phyloP scores from a whole-genome alignment of 2,113 vertebrate species.

The Heterotilapia buettikoferi region DNA sequence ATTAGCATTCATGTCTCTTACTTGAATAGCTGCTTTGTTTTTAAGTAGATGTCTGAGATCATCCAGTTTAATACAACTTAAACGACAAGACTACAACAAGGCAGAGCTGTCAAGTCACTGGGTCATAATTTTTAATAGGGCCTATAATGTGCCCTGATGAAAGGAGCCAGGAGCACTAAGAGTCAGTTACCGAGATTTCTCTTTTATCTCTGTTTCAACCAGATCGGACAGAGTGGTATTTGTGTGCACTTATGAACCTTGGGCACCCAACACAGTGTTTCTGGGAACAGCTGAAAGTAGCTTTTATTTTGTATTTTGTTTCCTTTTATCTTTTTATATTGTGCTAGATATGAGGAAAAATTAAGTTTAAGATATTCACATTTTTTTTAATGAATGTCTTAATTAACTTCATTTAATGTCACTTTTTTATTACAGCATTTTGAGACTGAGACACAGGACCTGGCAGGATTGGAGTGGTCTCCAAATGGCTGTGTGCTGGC shows the following conservation, averaged over 20 bases:
- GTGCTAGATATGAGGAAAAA: not conserved
- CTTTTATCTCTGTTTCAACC: not conserved
- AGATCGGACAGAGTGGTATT: not conserved
- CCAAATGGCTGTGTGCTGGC: conserved; percentile 93
- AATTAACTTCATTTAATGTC: not conserved
- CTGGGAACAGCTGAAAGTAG: not conserved
- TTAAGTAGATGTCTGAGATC: not conserved
- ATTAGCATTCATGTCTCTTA: not conserved
- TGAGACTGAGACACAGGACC: conserved; percentile 90
- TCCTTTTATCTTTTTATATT: not conserved
- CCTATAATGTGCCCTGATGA: not conserved
- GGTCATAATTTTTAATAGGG: not conserved
- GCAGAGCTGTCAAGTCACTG: not conserved
- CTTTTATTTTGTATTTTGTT: not conserved
- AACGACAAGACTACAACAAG: not conserved
- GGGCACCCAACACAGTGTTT: not conserved
- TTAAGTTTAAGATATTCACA: not conserved
- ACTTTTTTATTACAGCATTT: conserved; percentile 79
- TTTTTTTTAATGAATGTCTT: not conserved
- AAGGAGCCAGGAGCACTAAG: not conserved
- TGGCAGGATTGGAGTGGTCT: conserved; percentile 90
- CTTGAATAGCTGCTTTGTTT: not conserved
- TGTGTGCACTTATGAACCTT: not conserved
- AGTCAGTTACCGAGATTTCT: not conserved
- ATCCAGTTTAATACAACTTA: not conserved